phyloP scores from a whole-genome alignment of 2,888 invertebrate species.

The Andrena minutula region DNA sequence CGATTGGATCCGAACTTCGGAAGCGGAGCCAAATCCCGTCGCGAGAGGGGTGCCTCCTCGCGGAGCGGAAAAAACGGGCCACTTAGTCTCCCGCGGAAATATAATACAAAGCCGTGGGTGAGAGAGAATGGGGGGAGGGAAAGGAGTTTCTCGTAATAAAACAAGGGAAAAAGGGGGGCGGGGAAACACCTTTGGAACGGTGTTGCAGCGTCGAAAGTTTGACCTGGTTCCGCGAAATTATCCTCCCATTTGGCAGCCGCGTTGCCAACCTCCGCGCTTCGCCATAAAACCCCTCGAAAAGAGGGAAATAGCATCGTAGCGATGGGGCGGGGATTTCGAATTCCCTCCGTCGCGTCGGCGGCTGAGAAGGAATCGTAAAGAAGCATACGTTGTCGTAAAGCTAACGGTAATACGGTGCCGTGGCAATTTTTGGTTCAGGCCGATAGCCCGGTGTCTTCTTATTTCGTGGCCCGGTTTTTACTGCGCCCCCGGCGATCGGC shows the following conservation, averaged over 20 bases:
- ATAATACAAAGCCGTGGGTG: background rate
- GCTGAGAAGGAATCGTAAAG: constrained; percentile 46
- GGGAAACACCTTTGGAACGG: constrained; percentile 14
- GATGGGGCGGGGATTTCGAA: background rate
- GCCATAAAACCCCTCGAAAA: constrained; percentile 43
- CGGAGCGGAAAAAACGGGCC: background rate
- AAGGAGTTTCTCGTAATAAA: constrained; percentile 32
- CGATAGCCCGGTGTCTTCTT: constrained; percentile 17
- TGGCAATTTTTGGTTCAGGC: constrained; percentile 28
- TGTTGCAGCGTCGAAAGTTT: constrained; percentile 43
- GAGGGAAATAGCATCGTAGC: constrained; percentile 5
- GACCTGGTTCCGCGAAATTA: constrained; percentile 57
- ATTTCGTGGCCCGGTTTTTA: constrained; percentile 34
- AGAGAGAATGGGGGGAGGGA: constrained; percentile 7
- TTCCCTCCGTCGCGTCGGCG: constrained; percentile 4
- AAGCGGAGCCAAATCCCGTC: constrained; percentile 3
- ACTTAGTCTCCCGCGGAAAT: background rate
- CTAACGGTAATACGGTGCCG: constrained; percentile 30
- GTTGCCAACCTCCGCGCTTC: constrained; percentile 33
- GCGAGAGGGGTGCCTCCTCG: background rate
- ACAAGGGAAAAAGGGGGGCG: constrained; percentile 14
- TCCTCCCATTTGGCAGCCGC: constrained; percentile 43
- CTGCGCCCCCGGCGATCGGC: constrained; percentile 3
- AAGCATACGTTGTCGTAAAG: constrained; percentile 37
- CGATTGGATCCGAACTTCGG: background rate